phyloP scores from a whole-genome alignment of 2,888 invertebrate species.

The Callyntrura guangdongensis region DNA sequence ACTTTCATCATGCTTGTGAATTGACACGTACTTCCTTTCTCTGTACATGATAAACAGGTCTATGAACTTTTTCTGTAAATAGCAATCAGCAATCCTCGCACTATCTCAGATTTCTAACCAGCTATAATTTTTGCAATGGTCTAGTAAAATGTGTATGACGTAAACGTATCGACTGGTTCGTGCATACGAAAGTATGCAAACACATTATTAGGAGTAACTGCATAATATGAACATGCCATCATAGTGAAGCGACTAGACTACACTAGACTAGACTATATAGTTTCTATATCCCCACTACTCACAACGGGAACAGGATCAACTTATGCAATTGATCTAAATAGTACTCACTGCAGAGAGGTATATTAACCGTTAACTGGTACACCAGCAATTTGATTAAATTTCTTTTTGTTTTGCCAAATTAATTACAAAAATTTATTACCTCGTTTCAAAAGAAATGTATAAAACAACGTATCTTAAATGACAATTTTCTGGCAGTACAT shows the following conservation, averaged over 20 bases:
- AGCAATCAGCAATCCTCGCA: constrained; percentile 31
- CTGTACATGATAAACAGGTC: constrained; percentile 62
- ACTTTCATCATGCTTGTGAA: no score
- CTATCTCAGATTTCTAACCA: not conserved
- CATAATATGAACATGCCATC: constrained; percentile 7
- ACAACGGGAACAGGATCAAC: constrained; percentile 6
- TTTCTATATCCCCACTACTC: not conserved
- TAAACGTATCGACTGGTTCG: not conserved
- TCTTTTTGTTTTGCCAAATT: not conserved
- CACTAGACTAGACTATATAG: not conserved
- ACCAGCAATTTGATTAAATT: not conserved
- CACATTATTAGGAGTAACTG: not conserved
- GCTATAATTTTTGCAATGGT: not conserved
- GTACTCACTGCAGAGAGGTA: not conserved
- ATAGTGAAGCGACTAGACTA: not conserved
- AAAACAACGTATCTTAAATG: no score
- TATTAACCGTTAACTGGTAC: not conserved
- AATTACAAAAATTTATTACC: not conserved
- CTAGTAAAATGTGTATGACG: constrained; percentile 10
- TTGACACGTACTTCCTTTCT: not conserved
- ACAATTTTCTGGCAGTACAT: no score
- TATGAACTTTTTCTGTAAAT: constrained; percentile 46
- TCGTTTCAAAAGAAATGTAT: no score
- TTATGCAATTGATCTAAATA: constrained; percentile 12
- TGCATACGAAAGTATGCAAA: not conserved